Conservation (phyloP, 2,888 invertebrate species). For the Mylabris sibirica region DNA sequence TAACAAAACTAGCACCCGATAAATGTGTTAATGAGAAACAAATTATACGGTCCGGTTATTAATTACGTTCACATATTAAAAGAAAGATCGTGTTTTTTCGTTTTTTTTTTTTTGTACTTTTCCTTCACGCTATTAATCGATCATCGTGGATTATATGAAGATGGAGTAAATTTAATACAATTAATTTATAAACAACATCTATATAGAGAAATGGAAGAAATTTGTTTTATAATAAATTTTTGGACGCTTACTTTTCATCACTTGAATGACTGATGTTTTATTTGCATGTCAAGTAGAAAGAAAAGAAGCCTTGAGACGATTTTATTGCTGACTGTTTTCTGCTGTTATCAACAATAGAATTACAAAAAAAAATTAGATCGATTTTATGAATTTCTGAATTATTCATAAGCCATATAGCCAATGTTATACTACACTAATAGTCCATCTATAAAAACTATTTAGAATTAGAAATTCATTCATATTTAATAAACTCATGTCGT, state of each 20-base stretch:
- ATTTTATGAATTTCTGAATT: slow-evolving; percentile 43
- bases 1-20: neutral
- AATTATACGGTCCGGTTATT: slow-evolving; percentile 7
- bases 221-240: slow-evolving; percentile 25
- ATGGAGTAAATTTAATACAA: neutral
- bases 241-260: slow-evolving; percentile 45
- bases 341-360: slow-evolving; percentile 17
- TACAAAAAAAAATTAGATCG: slow-evolving; percentile 43
- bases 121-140: neutral
- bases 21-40: slow-evolving; percentile 5
- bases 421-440: too few species aligned
- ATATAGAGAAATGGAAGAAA: slow-evolving; percentile 22
- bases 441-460: neutral
- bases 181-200: slow-evolving; percentile 14
- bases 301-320: slow-evolving; percentile 40
- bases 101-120: neutral
- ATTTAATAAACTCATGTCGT: neutral
- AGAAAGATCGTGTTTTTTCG: neutral
- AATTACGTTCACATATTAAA: neutral
- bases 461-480: neutral
- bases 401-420: slow-evolving; percentile 38
- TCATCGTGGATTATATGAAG: neutral
- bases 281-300: slow-evolving; percentile 43
- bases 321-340: slow-evolving; percentile 38
- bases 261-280: slow-evolving; percentile 43